phyloP scores from a whole-genome alignment of 2,797 vertebrate genomes.

The Catostomus latipinnis region DNA sequence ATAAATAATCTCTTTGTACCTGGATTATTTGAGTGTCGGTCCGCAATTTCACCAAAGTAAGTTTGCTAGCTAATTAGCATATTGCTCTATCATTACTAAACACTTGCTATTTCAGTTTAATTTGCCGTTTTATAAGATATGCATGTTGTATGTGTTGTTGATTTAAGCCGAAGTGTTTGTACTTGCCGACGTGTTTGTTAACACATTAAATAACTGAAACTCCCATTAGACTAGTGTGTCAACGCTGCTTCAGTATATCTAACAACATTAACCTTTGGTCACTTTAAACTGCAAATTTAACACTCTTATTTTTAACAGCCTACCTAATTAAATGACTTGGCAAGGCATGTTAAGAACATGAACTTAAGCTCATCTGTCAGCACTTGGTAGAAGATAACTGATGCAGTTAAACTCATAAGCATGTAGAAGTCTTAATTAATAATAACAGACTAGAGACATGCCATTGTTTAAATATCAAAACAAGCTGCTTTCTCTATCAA shows the following conservation, averaged over 20 bases:
- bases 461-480: neutral
- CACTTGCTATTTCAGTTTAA: neutral
- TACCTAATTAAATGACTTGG: no score
- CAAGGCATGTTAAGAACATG: neutral
- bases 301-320: no score
- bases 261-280: neutral
- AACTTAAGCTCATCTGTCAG: neutral
- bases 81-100: neutral
- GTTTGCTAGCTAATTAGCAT: constrained; percentile 40
- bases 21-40: neutral
- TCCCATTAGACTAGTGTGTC: neutral
- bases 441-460: neutral
- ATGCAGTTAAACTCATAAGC: neutral
- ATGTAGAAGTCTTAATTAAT: no score
- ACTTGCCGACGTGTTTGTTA: neutral
- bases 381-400: neutral
- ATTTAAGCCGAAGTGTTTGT: neutral
- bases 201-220: neutral
- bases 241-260: neutral
- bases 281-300: neutral
- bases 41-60: constrained; percentile 12
- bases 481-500: neutral
- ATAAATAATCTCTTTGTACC: neutral
- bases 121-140: neutral
- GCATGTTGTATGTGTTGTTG: neutral